These are phyloP conservation scores for Lissonota sp. DNA, from an alignment of 2,888 invertebrate genomes.

Conservation along the genomic window DNA sequence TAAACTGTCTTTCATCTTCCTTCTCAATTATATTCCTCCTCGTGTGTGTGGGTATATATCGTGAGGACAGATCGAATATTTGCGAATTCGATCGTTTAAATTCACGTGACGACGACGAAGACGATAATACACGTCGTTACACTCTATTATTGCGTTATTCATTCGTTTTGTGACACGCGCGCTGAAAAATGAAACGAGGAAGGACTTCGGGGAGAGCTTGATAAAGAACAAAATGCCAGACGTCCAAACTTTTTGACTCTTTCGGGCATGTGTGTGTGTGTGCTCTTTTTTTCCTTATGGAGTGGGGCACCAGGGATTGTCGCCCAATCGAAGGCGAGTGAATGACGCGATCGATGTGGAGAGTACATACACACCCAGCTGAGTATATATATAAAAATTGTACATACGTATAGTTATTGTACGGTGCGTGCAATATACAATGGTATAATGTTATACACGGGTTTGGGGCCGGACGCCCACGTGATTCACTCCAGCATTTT, in stretches of 20 bases:
- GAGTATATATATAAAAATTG: slow-evolving; percentile 61
- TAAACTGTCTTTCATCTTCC: neutral
- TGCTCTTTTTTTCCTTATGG: neutral
- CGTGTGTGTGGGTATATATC: neutral
- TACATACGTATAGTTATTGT: slow-evolving; percentile 24
- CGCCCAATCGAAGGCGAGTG: slow-evolving; percentile 37
- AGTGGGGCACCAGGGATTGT: slow-evolving; percentile 27
- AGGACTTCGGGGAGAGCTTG: slow-evolving; percentile 20
- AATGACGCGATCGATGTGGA: slow-evolving; percentile 51
- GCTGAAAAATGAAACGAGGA: neutral
- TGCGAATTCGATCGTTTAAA: slow-evolving; percentile 41
- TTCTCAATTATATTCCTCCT: slow-evolving; percentile 7
- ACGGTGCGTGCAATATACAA: slow-evolving; percentile 17
- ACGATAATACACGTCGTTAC: slow-evolving; percentile 6
- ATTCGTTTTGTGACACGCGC: slow-evolving; percentile 5
- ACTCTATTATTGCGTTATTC: slow-evolving; percentile 29
- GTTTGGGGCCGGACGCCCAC: slow-evolving; percentile 54
- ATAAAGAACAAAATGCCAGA: slow-evolving; percentile 39
- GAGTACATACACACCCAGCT: slow-evolving; percentile 65
- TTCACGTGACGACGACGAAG: slow-evolving; percentile 26
- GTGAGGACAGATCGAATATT: slow-evolving; percentile 28
- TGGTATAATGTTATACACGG: slow-evolving; percentile 53
- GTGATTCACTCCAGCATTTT: slow-evolving; percentile 56
- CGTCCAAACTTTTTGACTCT: slow-evolving; percentile 35
- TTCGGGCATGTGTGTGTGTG: neutral